These are phyloP conservation scores for Laupala kohalensis DNA, from an alignment of 1,140 invertebrate species.

Conservation along the genomic window DNA sequence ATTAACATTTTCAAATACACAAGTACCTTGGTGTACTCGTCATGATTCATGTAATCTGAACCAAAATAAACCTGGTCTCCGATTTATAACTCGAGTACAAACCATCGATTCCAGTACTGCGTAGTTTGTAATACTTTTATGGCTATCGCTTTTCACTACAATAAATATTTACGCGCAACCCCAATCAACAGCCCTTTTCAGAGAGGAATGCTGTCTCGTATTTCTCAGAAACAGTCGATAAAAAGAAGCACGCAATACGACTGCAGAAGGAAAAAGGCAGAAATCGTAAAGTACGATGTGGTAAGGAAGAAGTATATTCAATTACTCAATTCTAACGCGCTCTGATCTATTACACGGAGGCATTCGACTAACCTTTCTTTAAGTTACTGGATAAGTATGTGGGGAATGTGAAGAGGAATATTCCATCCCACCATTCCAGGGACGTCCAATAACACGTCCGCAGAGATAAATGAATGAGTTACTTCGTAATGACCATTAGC, in stretches of 20 bases:
- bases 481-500: background rate
- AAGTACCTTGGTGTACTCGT: too few relatives aligned
- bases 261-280: too few relatives aligned
- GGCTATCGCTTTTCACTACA: too few relatives aligned
- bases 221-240: background rate
- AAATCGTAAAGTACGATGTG: background rate
- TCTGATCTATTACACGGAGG: background rate
- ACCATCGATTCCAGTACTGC: too few relatives aligned
- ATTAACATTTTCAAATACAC: too few relatives aligned
- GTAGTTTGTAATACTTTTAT: too few relatives aligned
- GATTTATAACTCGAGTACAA: too few relatives aligned
- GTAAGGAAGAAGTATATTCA: background rate
- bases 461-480: background rate
- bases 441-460: background rate
- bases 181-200: too few relatives aligned
- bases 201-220: background rate
- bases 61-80: too few relatives aligned
- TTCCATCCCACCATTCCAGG: background rate
- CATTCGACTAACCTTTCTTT: background rate
- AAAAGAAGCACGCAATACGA: background rate
- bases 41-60: too few relatives aligned
- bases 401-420: background rate
- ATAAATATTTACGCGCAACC: too few relatives aligned
- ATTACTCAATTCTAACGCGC: background rate
- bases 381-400: background rate